Evolutionary conservation across 1,140 invertebrate genomes (phyloP).

Genomic region (Caerostris extrusa): DNA sequence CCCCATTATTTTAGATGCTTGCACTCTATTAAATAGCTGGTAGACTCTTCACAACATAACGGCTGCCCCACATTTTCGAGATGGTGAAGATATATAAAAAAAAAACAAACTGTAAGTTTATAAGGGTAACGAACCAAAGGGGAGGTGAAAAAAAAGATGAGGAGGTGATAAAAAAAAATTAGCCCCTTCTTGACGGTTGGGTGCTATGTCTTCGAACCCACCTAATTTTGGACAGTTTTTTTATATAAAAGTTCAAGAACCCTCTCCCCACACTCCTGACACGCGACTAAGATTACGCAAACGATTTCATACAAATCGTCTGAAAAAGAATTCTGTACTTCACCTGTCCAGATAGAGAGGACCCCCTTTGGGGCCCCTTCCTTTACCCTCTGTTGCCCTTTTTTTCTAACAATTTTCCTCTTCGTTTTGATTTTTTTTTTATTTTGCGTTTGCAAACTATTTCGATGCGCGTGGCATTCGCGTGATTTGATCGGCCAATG

Average conservation of each 20-base stretch:
- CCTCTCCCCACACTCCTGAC: background rate
- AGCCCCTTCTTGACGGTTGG: slow-evolving; percentile 34
- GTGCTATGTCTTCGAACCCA: slow-evolving; percentile 40
- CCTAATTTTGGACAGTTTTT: slow-evolving; percentile 66
- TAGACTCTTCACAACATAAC: slow-evolving; percentile 33
- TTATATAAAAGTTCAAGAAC: slow-evolving; percentile 70
- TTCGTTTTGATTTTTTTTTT: background rate
- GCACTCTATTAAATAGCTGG: slow-evolving; percentile 50
- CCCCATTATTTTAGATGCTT: slow-evolving; percentile 70
- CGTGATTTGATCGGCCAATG: slow-evolving; percentile 6
- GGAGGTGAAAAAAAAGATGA: background rate
- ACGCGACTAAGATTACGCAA: slow-evolving; percentile 48
- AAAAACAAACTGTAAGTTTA: slow-evolving; percentile 19
- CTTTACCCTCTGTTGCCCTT: slow-evolving; percentile 6
- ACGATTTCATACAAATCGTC: slow-evolving; percentile 34
- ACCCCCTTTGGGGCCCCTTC: slow-evolving; percentile 28
- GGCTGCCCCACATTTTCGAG: slow-evolving; percentile 61
- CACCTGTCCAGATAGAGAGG: slow-evolving; percentile 67
- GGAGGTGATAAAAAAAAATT: slow-evolving; percentile 47
- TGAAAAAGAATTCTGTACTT: slow-evolving; percentile 61
- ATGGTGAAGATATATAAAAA: background rate
- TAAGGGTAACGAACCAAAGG: slow-evolving; percentile 35
- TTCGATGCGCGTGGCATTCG: slow-evolving; percentile 12
- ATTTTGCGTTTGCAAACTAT: background rate
- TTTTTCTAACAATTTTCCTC: background rate